Conservation (phyloP, 2,888 invertebrate genomes). For the Lordiphosa fenestrarum region DNA sequence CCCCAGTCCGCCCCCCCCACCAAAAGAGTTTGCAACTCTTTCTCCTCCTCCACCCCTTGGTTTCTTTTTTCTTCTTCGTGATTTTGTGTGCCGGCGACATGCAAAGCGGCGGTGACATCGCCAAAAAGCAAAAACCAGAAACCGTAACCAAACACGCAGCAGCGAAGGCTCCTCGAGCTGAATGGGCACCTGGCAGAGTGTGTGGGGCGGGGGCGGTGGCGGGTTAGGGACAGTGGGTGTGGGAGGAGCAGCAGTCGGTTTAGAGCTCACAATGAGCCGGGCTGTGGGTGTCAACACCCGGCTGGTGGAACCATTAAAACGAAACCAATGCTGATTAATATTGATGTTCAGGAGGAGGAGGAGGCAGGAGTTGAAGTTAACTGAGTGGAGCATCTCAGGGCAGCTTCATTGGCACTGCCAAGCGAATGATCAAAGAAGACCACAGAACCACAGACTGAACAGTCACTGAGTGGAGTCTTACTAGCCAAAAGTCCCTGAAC, state of each 20-base stretch:
- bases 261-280: slow-evolving; percentile 10
- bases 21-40: slow-evolving; percentile 34
- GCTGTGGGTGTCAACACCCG: slow-evolving; percentile 41
- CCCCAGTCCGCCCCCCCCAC: slow-evolving; percentile 9
- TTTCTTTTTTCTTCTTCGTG: slow-evolving; percentile 9
- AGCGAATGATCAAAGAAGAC: too few relatives aligned
- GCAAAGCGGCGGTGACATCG: slow-evolving; percentile 74
- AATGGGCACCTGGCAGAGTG: slow-evolving; percentile 20
- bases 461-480: too few relatives aligned
- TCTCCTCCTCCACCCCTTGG: background rate
- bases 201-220: too few relatives aligned
- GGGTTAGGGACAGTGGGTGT: background rate
- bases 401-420: too few relatives aligned
- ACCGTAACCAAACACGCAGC: slow-evolving; percentile 16
- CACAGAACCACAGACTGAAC: too few relatives aligned
- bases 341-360: slow-evolving; percentile 24
- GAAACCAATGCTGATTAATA: slow-evolving; percentile 43
- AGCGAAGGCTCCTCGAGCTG: slow-evolving; percentile 15
- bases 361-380: slow-evolving; percentile 5
- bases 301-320: slow-evolving; percentile 39
- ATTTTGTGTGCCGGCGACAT: slow-evolving; percentile 60
- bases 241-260: background rate
- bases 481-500: too few relatives aligned
- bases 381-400: too few relatives aligned
- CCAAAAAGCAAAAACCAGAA: slow-evolving; percentile 51